phyloP scores from a whole-genome alignment of 2,888 invertebrate genomes.

The Dicycla oo region DNA sequence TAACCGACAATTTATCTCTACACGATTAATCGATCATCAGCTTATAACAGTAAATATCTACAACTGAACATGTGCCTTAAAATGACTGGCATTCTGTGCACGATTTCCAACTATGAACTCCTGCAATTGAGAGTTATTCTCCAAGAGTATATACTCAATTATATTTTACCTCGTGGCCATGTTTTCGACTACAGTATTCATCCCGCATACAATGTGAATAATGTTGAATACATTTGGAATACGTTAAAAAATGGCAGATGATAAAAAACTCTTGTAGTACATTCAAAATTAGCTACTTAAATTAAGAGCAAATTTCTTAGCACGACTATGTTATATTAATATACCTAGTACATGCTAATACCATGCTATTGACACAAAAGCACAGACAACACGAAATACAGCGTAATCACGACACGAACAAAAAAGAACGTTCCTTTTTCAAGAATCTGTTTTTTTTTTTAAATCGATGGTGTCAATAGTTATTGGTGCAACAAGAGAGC shows the following conservation, averaged over 20 bases:
- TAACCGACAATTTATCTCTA: neutral
- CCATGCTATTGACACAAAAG: neutral
- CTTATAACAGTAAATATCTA: neutral
- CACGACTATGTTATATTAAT: neutral
- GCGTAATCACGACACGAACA: neutral
- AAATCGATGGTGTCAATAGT: neutral
- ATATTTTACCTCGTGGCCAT: conserved; percentile 25
- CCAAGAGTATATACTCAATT: conserved; percentile 35
- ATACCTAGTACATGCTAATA: neutral
- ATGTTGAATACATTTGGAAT: conserved; percentile 28
- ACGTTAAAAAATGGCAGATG: neutral
- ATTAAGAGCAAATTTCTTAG: neutral
- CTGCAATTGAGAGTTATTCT: conserved; percentile 23
- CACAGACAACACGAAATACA: neutral
- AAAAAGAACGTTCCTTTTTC: conserved; percentile 3
- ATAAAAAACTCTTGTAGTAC: too few relatives aligned
- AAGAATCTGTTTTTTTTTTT: conserved; percentile 7
- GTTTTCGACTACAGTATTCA: conserved; percentile 29
- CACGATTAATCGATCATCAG: neutral
- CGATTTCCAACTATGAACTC: conserved; percentile 20
- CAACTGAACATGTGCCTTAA: neutral
- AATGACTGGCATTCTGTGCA: neutral
- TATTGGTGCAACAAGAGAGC: too few relatives aligned
- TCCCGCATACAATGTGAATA: conserved; percentile 14
- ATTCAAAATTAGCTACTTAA: neutral